phyloP scores from a whole-genome alignment of 2,113 vertebrate genomes.

The Elephantulus edwardii region DNA sequence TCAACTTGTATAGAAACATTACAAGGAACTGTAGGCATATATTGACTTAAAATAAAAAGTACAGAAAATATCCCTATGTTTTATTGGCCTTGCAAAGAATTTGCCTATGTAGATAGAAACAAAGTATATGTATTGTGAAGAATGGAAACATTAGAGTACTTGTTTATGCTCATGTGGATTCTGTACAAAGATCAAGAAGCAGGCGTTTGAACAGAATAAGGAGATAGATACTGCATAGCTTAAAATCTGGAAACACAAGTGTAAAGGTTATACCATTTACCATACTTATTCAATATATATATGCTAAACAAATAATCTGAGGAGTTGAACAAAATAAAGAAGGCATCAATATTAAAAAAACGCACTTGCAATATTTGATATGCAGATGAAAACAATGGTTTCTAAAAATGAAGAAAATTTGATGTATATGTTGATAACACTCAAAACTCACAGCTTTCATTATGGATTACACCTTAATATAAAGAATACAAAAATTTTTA shows the following conservation, averaged over 20 bases:
- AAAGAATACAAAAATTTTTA: no score
- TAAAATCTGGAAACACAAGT: background rate
- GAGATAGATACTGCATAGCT: background rate
- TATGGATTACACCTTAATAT: background rate
- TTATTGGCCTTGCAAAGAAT: background rate
- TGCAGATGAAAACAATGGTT: no score
- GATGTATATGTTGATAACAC: background rate
- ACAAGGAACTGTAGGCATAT: background rate
- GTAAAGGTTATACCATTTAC: background rate
- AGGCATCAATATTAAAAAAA: background rate
- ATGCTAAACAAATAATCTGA: no score
- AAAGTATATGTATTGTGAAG: background rate
- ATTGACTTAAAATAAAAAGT: background rate
- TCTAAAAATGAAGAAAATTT: background rate
- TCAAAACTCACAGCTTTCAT: background rate
- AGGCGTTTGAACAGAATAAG: background rate
- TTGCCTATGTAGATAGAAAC: background rate
- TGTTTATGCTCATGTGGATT: background rate
- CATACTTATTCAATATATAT: no score
- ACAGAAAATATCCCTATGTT: background rate
- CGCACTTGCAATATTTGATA: no score
- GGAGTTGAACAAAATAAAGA: background rate
- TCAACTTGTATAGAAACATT: background rate
- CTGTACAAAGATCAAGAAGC: background rate
- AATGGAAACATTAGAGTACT: background rate